phyloP scores from a whole-genome alignment of 2,888 invertebrate genomes.

The Patella caerulea region DNA sequence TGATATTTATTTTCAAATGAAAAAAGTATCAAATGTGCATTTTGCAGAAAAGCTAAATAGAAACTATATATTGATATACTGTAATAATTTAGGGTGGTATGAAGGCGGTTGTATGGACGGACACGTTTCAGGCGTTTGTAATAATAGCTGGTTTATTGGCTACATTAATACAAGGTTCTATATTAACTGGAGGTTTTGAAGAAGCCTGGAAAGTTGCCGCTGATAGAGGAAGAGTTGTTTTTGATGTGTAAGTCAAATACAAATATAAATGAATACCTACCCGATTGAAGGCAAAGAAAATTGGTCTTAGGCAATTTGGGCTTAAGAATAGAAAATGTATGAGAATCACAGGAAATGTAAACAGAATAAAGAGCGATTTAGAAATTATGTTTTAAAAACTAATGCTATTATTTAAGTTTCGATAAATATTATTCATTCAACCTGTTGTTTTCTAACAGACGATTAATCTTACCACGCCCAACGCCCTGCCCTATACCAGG shows the following conservation, averaged over 20 bases:
- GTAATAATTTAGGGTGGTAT: constrained; percentile 71
- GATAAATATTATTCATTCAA: too few relatives aligned
- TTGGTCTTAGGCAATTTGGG: too few relatives aligned
- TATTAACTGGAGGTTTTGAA: constrained; percentile 65
- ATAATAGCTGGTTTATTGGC: constrained; percentile 70
- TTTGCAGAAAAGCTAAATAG: too few relatives aligned
- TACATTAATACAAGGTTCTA: constrained; percentile 65
- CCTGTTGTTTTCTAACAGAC: too few relatives aligned
- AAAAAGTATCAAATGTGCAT: neutral
- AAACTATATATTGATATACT: neutral
- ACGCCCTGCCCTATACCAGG: too few relatives aligned
- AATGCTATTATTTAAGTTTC: too few relatives aligned
- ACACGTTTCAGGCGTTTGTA: constrained; percentile 71
- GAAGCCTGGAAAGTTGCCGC: constrained; percentile 62
- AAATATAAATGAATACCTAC: neutral
- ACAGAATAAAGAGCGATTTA: too few relatives aligned
- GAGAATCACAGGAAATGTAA: neutral
- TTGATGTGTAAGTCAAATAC: constrained; percentile 61
- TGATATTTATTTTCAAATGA: neutral
- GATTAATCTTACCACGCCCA: too few relatives aligned
- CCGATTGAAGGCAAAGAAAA: too few relatives aligned
- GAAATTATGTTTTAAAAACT: too few relatives aligned
- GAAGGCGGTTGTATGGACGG: constrained; percentile 73
- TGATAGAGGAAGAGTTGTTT: constrained; percentile 60
- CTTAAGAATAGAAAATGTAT: neutral